Percentiles rank a stretch among this genome's conserved stretches.
Evolutionary conservation across 2,888 invertebrate species (phyloP).

Genomic region (Rosalia funebris): DNA sequence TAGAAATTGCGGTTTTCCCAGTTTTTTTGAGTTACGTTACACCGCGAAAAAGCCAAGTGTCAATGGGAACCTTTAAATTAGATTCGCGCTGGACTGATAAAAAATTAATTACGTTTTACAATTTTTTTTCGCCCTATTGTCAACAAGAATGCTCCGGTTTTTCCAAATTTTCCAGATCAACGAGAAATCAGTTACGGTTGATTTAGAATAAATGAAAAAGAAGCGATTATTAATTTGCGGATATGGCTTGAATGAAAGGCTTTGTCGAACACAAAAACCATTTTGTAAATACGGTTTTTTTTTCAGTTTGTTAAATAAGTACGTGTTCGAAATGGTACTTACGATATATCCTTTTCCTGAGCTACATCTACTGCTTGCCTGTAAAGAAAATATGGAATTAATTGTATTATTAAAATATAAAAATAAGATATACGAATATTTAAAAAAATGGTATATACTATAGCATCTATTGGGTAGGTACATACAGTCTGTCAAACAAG

Average conservation of each 20-base stretch:
- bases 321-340: slow-evolving; percentile 67
- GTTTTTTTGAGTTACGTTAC: neutral
- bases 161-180: slow-evolving; percentile 24
- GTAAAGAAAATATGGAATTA: slow-evolving; percentile 65
- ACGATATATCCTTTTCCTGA: slow-evolving; percentile 96
- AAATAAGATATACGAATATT: too few relatives aligned
- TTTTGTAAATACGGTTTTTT: neutral
- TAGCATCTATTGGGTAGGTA: too few relatives aligned
- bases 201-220: slow-evolving; percentile 21
- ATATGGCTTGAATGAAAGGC: slow-evolving; percentile 6
- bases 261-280: slow-evolving; percentile 1
- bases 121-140: slow-evolving; percentile 13
- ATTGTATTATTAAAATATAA: neutral
- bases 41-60: slow-evolving; percentile 1
- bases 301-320: slow-evolving; percentile 9
- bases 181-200: slow-evolving; percentile 14
- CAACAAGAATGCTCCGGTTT: slow-evolving; percentile 22
- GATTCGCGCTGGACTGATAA: slow-evolving; percentile 9
- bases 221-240: slow-evolving; percentile 16
- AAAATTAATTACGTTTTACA: slow-evolving; percentile 13
- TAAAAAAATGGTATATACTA: too few relatives aligned
- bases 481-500: too few relatives aligned
- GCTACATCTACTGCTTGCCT: slow-evolving; percentile 93
- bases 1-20: slow-evolving; percentile 19
- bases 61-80: slow-evolving; percentile 21